Base-by-base conservation (phyloP, 2,888 invertebrate genomes). In the Sinotaia quadrata region DNA sequence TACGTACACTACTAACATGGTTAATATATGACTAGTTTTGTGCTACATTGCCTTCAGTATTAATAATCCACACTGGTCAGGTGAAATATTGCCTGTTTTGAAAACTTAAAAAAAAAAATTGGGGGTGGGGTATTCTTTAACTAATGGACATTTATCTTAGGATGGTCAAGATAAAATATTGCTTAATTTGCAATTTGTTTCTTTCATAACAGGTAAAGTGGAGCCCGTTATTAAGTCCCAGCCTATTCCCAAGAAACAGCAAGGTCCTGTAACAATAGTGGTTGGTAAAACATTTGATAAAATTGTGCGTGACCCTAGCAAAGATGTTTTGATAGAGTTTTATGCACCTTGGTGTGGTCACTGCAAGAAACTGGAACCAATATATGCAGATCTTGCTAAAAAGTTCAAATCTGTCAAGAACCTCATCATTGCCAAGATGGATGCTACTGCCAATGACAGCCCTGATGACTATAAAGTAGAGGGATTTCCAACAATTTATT, bases 321-420 rank as follows among this genome's bases (percentile, higher is more conserved):
- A 91, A 76, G 91, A 91, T 79, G 89, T 90, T 4, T 83, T 91
- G 8, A 87, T 91, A 67, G 91, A 91, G 77, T 88, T 91, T 74
- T 91, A 91, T 76, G 91, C 91, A 5, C 91, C 91, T 2, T 91
- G 91, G 91, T 91, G 91, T 80, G 91, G 91, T 2, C 91, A 91
- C 76, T 91, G 91, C 82, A 91, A 91, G 81, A 83, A 86, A 37
- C 86, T 91, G 51, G 91, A 91, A 74, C 90, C 90, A 15, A 83
- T 84, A 12, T 90, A 88, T 78, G 88, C 85, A 61, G 87, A 89
- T 57, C 76, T 89, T 8, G 88, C 86, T 21, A 87, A 87, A 72
- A 78, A 84, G 54, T 76, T 84, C 66, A 82, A 85, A 58, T 70
- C 78, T 7, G 82, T 84, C 69, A 83, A 83, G 66, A 82, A 87